Conservation (phyloP, 1,140 invertebrate species). For the Sminthurides bifidus region DNA sequence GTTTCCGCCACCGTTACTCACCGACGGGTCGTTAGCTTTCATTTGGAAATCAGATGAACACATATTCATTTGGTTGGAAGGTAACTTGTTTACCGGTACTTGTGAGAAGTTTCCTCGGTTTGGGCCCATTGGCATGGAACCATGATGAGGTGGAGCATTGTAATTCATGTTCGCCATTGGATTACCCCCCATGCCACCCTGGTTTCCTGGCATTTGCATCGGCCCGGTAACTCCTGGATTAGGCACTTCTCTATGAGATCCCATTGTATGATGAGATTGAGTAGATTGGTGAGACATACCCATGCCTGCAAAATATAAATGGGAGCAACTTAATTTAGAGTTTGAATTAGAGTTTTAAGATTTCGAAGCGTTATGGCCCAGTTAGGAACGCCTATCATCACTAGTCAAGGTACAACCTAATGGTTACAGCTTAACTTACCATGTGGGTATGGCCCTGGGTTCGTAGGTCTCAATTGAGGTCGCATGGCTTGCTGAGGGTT, state of each 20-base stretch:
- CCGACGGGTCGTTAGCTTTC: background rate
- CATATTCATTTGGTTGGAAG: background rate
- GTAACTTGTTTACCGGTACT: slow-evolving; percentile 3
- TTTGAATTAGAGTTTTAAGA: background rate
- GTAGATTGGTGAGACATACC: too few species aligned
- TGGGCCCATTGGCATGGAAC: slow-evolving; percentile 11
- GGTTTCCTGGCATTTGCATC: slow-evolving; percentile 5
- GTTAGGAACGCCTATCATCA: background rate
- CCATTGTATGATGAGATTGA: too few species aligned
- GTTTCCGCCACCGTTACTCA: slow-evolving; percentile 3
- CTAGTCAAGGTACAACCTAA: background rate
- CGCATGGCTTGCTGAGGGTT: background rate
- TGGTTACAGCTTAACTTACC: background rate
- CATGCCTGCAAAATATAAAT: background rate
- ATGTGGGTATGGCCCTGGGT: background rate
- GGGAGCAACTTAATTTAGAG: background rate
- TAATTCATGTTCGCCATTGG: slow-evolving; percentile 5
- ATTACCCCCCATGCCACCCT: background rate
- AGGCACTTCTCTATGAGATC: too few species aligned
- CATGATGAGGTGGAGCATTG: slow-evolving; percentile 6
- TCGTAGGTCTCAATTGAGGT: background rate
- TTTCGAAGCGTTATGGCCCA: background rate
- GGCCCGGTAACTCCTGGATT: too few species aligned
- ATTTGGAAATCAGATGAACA: background rate
- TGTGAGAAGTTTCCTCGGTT: slow-evolving; percentile 6